Evolutionary conservation across 2,797 vertebrate species (phyloP), one percentile per base, ranked within the genome.

Genomic region (Brachyalestes nurse): DNA sequence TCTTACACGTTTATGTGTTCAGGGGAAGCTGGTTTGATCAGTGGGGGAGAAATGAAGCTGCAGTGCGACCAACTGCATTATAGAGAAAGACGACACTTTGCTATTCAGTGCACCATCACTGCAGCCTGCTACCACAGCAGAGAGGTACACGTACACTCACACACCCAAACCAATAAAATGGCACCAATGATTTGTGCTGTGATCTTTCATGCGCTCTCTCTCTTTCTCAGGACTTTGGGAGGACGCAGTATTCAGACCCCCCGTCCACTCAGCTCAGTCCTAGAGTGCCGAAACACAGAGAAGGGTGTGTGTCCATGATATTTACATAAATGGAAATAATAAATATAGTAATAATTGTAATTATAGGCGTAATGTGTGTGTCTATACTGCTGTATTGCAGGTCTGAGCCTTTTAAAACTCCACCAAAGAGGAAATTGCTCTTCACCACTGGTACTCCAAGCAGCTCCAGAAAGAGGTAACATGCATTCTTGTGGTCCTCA

Each of bases 91-190:
- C 89, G 82, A 2, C 89, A 84, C 69, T 91, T 94, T 82, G 89
- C 90, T 72, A 81, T 95, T 85, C 94, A 94, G 88, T 93, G 93
- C 19, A 87, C 89, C 0, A 77, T 95, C 53, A 88, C 87, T 73
- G 86, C 90, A 84, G 93, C 93, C n/a, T 86, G 88, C 0, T 89
- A 93, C 42, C 86, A 86, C 45, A 73, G 72, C 45, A 82, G 90
- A 85, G 69, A 86, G 81, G 84, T 83, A 40, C 14, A 49, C 60
- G 65, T 8, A 40, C 9, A 40, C 12, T 61, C 0, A 23, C 17
- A 70, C 1, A 40, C 10, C 34, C 60, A 69, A 5, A 60, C 9
- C 23, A 61, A 62, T 14, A 6, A 38, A 4, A 28, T n/a, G 5
- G 19, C 21, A 72, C 16, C 49, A 57, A n/a, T 25, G 6, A 45